Evolutionary conservation across 2,797 vertebrate genomes (phyloP).

Genomic region (Poecilia picta): DNA sequence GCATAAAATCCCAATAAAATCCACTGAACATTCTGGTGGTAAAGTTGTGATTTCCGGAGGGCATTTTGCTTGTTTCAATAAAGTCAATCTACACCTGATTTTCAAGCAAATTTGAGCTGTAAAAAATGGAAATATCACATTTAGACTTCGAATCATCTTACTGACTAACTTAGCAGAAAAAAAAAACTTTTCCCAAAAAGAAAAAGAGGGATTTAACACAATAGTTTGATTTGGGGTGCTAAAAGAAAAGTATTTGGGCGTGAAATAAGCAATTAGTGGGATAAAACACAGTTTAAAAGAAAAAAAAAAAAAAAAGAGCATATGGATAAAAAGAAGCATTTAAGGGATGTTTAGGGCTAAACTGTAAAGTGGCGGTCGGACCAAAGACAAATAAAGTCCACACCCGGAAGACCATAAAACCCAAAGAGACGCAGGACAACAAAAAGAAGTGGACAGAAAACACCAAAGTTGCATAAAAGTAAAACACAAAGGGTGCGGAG

Average conservation of each 20-base stretch:
- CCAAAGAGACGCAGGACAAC: slow-evolving; percentile 3
- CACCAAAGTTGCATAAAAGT: neutral
- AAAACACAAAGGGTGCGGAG: slow-evolving; percentile 26
- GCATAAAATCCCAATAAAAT: neutral
- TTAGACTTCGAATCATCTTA: neutral
- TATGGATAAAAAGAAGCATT: neutral
- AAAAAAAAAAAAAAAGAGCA: accelerated
- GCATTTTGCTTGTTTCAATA: neutral
- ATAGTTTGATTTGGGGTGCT: neutral
- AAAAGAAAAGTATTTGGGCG: neutral
- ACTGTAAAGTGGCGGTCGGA: accelerated
- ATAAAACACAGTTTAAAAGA: neutral
- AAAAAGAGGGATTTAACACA: neutral
- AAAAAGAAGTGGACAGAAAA: neutral
- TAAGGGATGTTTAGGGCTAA: neutral
- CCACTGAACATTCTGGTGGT: neutral
- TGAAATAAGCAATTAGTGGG: neutral
- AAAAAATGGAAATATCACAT: neutral
- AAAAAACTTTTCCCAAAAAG: neutral
- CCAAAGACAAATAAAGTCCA: slow-evolving; percentile 1
- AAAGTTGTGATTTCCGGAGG: neutral
- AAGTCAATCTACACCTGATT: neutral
- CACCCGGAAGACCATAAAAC: neutral
- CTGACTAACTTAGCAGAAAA: neutral
- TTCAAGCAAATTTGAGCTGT: neutral